These are phyloP conservation scores for Sigmodon hispidus DNA, from an alignment of 2,113 vertebrate genomes.

Conservation along the genomic window DNA sequence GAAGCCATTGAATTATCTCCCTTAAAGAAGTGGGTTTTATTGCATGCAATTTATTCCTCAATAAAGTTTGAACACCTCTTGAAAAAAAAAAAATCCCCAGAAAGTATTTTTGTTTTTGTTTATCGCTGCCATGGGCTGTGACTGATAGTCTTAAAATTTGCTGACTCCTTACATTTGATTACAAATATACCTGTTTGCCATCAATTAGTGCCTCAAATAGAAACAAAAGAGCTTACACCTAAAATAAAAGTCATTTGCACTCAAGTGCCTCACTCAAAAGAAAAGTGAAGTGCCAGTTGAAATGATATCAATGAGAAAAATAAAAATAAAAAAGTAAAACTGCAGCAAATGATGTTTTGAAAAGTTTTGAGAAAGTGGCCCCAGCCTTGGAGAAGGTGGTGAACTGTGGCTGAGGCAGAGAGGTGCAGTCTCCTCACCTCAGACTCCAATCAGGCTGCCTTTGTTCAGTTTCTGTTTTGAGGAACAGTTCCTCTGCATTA, in stretches of 20 bases:
- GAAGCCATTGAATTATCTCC: neutral
- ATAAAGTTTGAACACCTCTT: neutral
- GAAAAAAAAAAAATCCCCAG: neutral
- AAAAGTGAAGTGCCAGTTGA: neutral
- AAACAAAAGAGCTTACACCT: neutral
- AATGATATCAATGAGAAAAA: neutral
- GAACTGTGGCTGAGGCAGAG: constrained; percentile 46
- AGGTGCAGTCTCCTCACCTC: neutral
- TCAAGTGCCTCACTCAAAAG: neutral
- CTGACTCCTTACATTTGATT: neutral
- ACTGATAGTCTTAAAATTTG: neutral
- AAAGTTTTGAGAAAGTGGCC: constrained; percentile 62
- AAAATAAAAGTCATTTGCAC: neutral
- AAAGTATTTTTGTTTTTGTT: neutral
- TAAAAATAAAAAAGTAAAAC: neutral
- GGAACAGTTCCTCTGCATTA: neutral
- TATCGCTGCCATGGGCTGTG: neutral
- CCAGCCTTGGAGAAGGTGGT: constrained; percentile 30
- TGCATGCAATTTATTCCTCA: constrained; percentile 3
- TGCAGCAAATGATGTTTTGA: constrained; percentile 39
- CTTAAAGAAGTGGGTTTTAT: constrained; percentile 41
- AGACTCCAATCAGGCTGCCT: constrained; percentile 67
- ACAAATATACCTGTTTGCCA: neutral
- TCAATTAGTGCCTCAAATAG: neutral
- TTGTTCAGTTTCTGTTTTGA: constrained; percentile 68